phyloP scores from a whole-genome alignment of 2,113 vertebrate genomes.

The Lophura nycthemera region DNA sequence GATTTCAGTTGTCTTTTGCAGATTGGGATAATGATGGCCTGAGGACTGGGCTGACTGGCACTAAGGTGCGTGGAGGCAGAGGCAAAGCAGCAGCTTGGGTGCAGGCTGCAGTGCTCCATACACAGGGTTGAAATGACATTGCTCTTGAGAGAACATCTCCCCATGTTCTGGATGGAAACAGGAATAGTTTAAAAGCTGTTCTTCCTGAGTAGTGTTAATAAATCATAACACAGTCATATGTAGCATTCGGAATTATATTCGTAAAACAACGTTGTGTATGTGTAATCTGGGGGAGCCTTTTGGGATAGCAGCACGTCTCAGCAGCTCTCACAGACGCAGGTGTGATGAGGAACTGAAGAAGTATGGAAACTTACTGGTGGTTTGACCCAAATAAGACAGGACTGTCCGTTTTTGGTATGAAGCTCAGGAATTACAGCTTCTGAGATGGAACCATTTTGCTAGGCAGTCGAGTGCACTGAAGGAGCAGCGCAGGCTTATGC shows the following conservation, averaged over 20 bases:
- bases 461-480: neutral
- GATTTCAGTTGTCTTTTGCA: neutral
- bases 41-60: neutral
- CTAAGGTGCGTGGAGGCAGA: neutral
- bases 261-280: neutral
- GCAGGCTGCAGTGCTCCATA: neutral
- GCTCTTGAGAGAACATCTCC: neutral
- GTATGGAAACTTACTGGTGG: neutral
- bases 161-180: neutral
- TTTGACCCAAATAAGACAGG: neutral
- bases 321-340: too few relatives aligned
- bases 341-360: neutral
- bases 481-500: neutral
- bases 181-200: neutral
- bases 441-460: neutral
- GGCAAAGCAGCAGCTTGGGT: neutral
- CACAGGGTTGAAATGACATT: accelerated
- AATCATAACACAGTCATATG: neutral
- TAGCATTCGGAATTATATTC: neutral
- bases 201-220: neutral
- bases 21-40: neutral
- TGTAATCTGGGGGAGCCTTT: neutral
- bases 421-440: neutral
- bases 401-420: neutral
- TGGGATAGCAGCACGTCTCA: too few relatives aligned